A percentile compares a stretch with the other conserved stretches of the same genome.
Conservation (phyloP, 1,140 invertebrate species). For the Anoplophora glabripennis region DNA sequence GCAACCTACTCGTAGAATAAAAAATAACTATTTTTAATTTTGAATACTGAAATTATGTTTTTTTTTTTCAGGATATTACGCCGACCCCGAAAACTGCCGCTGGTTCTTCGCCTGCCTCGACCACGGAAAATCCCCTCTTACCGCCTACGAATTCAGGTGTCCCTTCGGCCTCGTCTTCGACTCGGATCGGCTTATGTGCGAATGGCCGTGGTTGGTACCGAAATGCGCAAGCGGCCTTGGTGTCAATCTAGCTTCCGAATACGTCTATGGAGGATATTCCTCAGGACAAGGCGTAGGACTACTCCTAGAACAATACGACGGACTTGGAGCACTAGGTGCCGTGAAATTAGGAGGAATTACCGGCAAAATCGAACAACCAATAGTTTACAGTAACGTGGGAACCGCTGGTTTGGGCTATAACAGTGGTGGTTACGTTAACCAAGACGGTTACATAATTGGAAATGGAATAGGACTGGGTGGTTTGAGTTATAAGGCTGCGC, state of each 20-base stretch:
- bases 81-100: constrained; percentile 78
- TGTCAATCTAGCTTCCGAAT: constrained; percentile 16
- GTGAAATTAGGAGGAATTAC: constrained; percentile 38
- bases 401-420: constrained; percentile 14
- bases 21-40: no score
- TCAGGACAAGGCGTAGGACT: constrained; percentile 4
- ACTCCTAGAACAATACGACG: constrained; percentile 38
- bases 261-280: constrained; percentile 28
- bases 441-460: background rate
- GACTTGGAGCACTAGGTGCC: constrained; percentile 37
- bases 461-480: constrained; percentile 9
- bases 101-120: constrained; percentile 85
- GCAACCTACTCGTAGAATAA: no score
- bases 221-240: constrained; percentile 56
- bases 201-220: constrained; percentile 79
- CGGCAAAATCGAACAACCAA: constrained; percentile 35
- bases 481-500: constrained; percentile 28
- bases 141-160: constrained; percentile 79
- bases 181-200: constrained; percentile 66
- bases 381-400: constrained; percentile 38
- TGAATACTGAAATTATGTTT: no score
- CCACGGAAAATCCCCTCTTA: constrained; percentile 63
- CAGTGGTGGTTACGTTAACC: constrained; percentile 12
- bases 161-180: constrained; percentile 81
- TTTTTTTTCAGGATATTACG: constrained; percentile 63